Percentiles rank a stretch among this genome's conserved stretches.
phyloP scores from a whole-genome alignment of 2,888 invertebrate genomes.

The Isotomurus palustris region DNA sequence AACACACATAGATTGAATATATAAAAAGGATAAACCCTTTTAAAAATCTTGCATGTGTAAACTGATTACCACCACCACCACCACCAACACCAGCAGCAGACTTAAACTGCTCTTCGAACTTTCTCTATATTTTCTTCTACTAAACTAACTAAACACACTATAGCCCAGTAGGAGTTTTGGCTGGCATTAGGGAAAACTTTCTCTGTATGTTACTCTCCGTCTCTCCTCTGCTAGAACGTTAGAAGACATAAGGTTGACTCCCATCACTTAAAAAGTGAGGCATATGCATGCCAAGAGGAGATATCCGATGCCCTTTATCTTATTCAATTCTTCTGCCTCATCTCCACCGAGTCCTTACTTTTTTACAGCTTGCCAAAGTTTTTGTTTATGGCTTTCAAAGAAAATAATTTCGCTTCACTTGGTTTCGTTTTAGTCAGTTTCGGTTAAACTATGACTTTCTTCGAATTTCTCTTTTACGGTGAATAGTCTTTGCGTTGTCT shows the following conservation, averaged over 20 bases:
- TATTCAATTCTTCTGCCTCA: conserved; percentile 12
- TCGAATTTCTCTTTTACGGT: no score
- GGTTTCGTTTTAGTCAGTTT: conserved; percentile 3
- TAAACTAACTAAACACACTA: neutral
- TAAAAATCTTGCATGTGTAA: neutral
- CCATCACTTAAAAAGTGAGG: neutral
- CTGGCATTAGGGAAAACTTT: no score
- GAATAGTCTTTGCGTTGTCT: neutral
- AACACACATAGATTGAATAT: conserved; percentile 8
- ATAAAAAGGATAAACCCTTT: neutral
- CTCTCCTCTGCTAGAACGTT: no score
- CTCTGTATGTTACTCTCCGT: no score
- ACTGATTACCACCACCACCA: neutral
- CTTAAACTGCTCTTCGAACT: neutral
- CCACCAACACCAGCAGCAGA: neutral
- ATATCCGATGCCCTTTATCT: neutral
- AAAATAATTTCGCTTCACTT: conserved; percentile 34
- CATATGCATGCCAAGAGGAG: neutral
- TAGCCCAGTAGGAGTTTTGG: no score
- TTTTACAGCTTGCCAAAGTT: conserved; percentile 41
- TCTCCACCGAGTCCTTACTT: conserved; percentile 13
- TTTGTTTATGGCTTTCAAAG: conserved; percentile 42
- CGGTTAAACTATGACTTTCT: no score
- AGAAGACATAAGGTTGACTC: neutral
- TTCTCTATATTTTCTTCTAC: neutral